Conservation (phyloP, 2,888 invertebrate genomes). For the Pandemis corylana region DNA sequence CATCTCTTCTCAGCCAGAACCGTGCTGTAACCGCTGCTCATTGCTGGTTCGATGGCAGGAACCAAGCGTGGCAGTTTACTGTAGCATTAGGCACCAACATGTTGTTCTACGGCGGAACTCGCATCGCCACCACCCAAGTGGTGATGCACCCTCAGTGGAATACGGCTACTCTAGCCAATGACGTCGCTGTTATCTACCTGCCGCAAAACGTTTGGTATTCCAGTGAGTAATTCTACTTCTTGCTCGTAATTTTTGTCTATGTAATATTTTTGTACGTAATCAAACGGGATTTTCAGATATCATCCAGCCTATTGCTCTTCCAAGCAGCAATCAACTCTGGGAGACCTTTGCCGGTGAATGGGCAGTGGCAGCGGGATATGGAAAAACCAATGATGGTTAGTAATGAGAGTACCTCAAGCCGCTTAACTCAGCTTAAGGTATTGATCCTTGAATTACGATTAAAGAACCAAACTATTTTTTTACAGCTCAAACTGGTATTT, state of each 20-base stretch:
- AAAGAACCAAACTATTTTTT: background rate
- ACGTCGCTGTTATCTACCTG: constrained; percentile 63
- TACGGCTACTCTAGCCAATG: constrained; percentile 53
- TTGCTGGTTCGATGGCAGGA: constrained; percentile 64
- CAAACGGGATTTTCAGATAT: constrained; percentile 12
- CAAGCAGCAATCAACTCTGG: constrained; percentile 19
- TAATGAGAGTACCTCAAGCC: too few species aligned
- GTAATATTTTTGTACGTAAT: background rate
- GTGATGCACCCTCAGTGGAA: constrained; percentile 61
- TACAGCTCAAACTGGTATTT: constrained; percentile 28
- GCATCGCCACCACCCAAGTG: constrained; percentile 56
- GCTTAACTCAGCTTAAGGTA: too few species aligned
- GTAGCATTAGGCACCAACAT: constrained; percentile 62
- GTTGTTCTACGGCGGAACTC: constrained; percentile 61
- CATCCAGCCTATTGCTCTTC: constrained; percentile 41
- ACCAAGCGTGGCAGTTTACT: constrained; percentile 56
- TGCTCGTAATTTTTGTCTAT: background rate
- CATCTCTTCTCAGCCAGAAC: constrained; percentile 55
- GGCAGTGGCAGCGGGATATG: constrained; percentile 42
- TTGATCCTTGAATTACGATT: too few species aligned
- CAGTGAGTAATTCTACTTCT: constrained; percentile 48
- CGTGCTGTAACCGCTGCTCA: constrained; percentile 67
- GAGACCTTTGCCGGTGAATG: constrained; percentile 32
- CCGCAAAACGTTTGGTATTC: constrained; percentile 50
- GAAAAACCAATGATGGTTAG: constrained; percentile 40